Evolutionary conservation across 2,888 invertebrate genomes (phyloP), one percentile per base, ranked within the genome.

Genomic region (Pachydiplax longipennis): DNA sequence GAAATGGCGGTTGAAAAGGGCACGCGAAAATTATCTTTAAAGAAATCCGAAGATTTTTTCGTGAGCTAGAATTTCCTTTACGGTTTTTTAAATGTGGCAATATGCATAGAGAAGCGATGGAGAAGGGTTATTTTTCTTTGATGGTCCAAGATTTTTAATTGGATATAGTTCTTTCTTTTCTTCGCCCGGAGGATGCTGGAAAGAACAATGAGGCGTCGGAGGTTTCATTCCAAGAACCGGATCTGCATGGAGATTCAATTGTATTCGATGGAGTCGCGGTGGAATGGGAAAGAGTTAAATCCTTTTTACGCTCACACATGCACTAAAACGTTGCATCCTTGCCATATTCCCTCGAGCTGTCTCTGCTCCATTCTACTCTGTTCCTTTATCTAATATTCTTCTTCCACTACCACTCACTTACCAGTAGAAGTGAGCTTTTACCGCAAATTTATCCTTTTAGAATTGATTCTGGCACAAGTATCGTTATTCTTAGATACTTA

Each of bases 191-290:
- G 58, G 35, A 25, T 73, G 12, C 31, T 12, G 35, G 35, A 8
- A 83, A 83, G 58, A 61, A 83, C 48, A 82, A 83, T 35, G 53
- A 48, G 53, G 48, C 35, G 6, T 53, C 58, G 22, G 82, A 53
- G 65, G 73, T 83, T 53, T 58, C 35, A 35, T 58, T 53, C 61
- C 58, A 61, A 61, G 53, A 83, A 61, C 8, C 35, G 35, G 83
- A 83, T 83, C 83, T 83, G 83, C 83, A 83, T 83, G 83, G 25
- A 83, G 83, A 83, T 83, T 61, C 83, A 83, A 83, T 83, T 83
- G 83, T 44, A 82, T 15, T 53, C 82, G 53, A 35, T 58, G 53
- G 58, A 37, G 83, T 15, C 53, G 35, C 8, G 53, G n/a, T 12
- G 61, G 15, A 15, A 73, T 13, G 31, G 25, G 73, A 3, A 31